Evolutionary conservation across 2,888 invertebrate species (phyloP).

Genomic region (Oithona nana): DNA sequence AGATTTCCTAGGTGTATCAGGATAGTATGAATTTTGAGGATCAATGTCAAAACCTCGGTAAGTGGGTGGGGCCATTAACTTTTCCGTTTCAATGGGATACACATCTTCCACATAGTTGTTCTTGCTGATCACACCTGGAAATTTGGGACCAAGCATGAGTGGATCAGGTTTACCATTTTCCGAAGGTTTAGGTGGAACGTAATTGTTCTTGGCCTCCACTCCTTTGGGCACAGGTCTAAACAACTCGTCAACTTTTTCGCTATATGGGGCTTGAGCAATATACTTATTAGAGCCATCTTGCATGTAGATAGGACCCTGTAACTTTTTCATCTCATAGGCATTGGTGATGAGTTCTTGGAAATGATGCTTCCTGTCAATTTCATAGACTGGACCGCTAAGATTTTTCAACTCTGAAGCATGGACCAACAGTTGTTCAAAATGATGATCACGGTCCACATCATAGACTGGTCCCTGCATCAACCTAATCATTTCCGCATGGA

Average conservation of each 20-base stretch:
- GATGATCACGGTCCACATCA: slow-evolving; percentile 15
- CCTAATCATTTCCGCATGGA: slow-evolving; percentile 12
- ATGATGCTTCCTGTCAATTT: slow-evolving; percentile 8
- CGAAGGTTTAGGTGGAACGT: neutral
- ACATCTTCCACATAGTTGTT: neutral
- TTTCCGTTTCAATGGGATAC: slow-evolving; percentile 1
- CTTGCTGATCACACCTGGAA: slow-evolving; percentile 4
- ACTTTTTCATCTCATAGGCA: slow-evolving; percentile 8
- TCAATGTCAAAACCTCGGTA: slow-evolving; percentile 11
- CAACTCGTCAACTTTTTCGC: neutral
- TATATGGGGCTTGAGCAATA: neutral
- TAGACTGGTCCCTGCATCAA: slow-evolving; percentile 12
- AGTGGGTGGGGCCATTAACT: slow-evolving; percentile 12
- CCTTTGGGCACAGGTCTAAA: slow-evolving; percentile 7
- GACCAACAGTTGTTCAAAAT: slow-evolving; percentile 10
- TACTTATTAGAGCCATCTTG: slow-evolving; percentile 4
- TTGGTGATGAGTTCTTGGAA: slow-evolving; percentile 12
- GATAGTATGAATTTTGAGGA: slow-evolving; percentile 7
- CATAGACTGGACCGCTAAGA: slow-evolving; percentile 11
- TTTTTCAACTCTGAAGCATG: slow-evolving; percentile 13
- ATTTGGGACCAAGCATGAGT: slow-evolving; percentile 8
- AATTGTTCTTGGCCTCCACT: slow-evolving; percentile 7
- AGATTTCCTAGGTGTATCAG: neutral
- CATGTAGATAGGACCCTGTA: neutral
- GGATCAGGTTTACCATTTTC: neutral